Evolutionary conservation across 2,888 invertebrate genomes (phyloP), one percentile per base, ranked within the genome.

Genomic region (Nymphalis polychloros): DNA sequence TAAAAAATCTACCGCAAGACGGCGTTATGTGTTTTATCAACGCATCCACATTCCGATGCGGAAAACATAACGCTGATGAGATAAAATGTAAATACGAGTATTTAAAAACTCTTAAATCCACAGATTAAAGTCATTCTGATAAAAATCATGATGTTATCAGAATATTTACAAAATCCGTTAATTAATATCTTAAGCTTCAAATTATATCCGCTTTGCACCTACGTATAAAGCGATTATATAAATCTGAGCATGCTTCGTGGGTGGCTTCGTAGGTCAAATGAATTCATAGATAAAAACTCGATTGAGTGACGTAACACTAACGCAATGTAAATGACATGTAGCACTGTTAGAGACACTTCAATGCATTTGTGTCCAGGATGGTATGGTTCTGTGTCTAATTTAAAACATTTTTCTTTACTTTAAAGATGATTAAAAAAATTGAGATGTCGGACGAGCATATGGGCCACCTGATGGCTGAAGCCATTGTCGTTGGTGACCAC

Each of bases 221-320:
- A 55, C 77, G 77, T 79, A 77, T 77, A 70, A 73, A 78, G 76
- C 71, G 75, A 73, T 75, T 77, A 73, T 67, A 71, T 67, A 63
- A 76, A 71, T 76, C 73, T 72, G 67, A 69, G 72, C 87, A 71
- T 83, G 72, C 87, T 69, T 84, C 89, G 90, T 91, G 90, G 89
- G 91, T 85, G 91, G 90, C 82, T 86, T 84, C 82, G 74, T 76
- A 81, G 90, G 90, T 89, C 89, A 90, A 90, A 85, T 81, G 83
- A 82, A 84, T 84, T 82, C 84, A 84, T 88, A 90, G 89, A 88
- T 87, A 87, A 89, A 88, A 87, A 84, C 82, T 78, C 75, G 82
- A 83, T 83, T 81, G 81, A 81, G 75, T 80, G 77, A 80, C 78
- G 79, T 79, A 76, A 77, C 73, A 68, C 64, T 46, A 67, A 86